Percentiles rank a stretch among this genome's conserved stretches.
Evolutionary conservation across 2,113 vertebrate species (phyloP).

Genomic region (Atherinomorus stipes): DNA sequence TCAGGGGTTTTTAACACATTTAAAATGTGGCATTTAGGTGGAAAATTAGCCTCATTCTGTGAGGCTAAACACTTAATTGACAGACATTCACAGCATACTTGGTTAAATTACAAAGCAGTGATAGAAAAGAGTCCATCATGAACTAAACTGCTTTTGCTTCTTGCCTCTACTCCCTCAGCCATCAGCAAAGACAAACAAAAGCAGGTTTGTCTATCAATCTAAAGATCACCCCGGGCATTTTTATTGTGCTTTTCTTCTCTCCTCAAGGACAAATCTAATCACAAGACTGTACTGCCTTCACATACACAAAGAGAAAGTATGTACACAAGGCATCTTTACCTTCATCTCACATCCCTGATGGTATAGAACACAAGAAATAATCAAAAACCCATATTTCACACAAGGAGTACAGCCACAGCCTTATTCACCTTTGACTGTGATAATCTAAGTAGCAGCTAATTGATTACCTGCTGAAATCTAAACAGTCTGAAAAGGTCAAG

Average conservation of each 20-base stretch:
- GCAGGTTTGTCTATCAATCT: slow-evolving; percentile 16
- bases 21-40: background rate
- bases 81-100: slow-evolving; percentile 44
- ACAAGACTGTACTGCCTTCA: slow-evolving; percentile 13
- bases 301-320: slow-evolving; percentile 27
- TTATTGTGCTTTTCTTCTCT: slow-evolving; percentile 34
- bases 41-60: background rate
- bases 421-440: slow-evolving; percentile 76
- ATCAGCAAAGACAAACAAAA: slow-evolving; percentile 12
- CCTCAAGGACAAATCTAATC: slow-evolving; percentile 64
- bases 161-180: slow-evolving; percentile 9
- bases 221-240: slow-evolving; percentile 32
- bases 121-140: slow-evolving; percentile 17
- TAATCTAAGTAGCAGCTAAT: slow-evolving; percentile 82
- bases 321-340: slow-evolving; percentile 28
- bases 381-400: slow-evolving; percentile 75
- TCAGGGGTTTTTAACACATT: background rate
- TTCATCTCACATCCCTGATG: slow-evolving; percentile 26
- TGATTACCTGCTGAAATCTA: slow-evolving; percentile 82
- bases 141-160: background rate
- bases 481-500: slow-evolving; percentile 83
- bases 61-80: slow-evolving; percentile 49
- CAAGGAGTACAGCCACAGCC: slow-evolving; percentile 30
- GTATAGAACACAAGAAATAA: slow-evolving; percentile 58
- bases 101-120: slow-evolving; percentile 47